Base-by-base conservation (phyloP, 2,888 invertebrate species). In the Drosophila prolongata region DNA sequence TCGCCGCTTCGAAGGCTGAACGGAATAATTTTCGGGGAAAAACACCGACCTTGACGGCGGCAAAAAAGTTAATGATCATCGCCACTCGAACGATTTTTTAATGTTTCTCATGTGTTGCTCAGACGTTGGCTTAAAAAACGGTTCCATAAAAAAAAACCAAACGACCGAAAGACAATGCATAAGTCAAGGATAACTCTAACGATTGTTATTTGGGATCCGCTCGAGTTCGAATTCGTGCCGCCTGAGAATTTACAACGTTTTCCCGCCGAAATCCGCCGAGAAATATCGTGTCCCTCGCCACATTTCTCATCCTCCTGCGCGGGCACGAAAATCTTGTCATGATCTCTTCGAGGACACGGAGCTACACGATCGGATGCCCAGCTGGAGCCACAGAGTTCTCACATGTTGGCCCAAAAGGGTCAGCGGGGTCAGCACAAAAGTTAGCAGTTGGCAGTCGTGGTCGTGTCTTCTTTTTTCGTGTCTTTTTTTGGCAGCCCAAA, bases 301-400 rank as follows among this genome's bases (percentile, higher is more conserved):
- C 86, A 86, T 89, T 85, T 89, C 89, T 89, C 89, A 89, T 89
- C 79, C 79, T 81, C 89, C 77, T 67, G 72, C 75, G 75, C 69
- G 61, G 75, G 89, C 90, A 90, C 91, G 90, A 90, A 90, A 90
- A 87, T 82, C 81, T 90, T 90, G 90, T 90, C 90, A 90, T 90
- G 90, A 90, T 90, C 69, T 68, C 68, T 54, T 57, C 76, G 86
- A 79, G 83, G 88, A 85, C 87, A 82, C 84, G 58, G 58, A 37
- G 52, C 50, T 44, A 71, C 87, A 83, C 89, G 84, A 88, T 77
- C 80, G 65, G 62, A 55, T 64, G 64, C 67, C 69, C 83, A 73
- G 38, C 58, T 62, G 52, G 61, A 58, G 13, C 50, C 56, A 38
- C 40, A 53, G 78, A 27, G 84, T 80, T 69, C 65, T 82, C 82